Evolutionary conservation across 1,140 invertebrate species (phyloP).

Genomic region (Zaprionus vittiger): DNA sequence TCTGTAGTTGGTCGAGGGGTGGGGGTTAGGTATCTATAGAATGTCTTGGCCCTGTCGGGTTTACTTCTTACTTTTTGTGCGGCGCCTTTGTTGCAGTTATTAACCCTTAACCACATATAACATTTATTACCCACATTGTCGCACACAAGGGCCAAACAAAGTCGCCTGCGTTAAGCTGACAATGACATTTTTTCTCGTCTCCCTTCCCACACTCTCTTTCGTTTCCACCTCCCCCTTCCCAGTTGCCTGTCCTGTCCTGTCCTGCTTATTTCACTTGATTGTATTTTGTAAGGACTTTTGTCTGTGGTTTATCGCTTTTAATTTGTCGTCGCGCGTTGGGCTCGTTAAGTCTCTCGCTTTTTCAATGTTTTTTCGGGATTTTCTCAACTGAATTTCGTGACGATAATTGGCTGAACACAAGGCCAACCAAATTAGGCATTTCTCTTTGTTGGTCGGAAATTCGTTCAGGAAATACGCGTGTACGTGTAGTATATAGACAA

Average conservation of each 20-base stretch:
- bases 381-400: conserved; percentile 22
- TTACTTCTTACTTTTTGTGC: conserved; percentile 57
- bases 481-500: not conserved
- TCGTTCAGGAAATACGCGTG: conserved; percentile 13
- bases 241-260: not conserved
- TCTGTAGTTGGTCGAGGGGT: not conserved
- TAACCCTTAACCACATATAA: conserved; percentile 80
- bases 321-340: conserved; percentile 60
- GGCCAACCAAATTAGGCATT: conserved; percentile 47
- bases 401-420: conserved; percentile 56
- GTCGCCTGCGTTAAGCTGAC: conserved; percentile 74
- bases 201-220: conserved; percentile 17
- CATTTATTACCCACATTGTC: conserved; percentile 75
- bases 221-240: no score
- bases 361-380: conserved; percentile 18
- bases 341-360: conserved; percentile 40
- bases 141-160: conserved; percentile 47
- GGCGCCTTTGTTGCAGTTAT: conserved; percentile 72
- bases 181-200: conserved; percentile 63
- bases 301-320: conserved; percentile 79
- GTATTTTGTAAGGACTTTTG: conserved; percentile 55
- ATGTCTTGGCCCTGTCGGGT: conserved; percentile 62
- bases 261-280: conserved; percentile 55
- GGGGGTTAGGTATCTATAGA: conserved; percentile 52
- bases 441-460: conserved; percentile 27